These are phyloP conservation scores for Zaprionus camerounensis DNA, from an alignment of 1,140 invertebrate genomes.

Conservation along the genomic window DNA sequence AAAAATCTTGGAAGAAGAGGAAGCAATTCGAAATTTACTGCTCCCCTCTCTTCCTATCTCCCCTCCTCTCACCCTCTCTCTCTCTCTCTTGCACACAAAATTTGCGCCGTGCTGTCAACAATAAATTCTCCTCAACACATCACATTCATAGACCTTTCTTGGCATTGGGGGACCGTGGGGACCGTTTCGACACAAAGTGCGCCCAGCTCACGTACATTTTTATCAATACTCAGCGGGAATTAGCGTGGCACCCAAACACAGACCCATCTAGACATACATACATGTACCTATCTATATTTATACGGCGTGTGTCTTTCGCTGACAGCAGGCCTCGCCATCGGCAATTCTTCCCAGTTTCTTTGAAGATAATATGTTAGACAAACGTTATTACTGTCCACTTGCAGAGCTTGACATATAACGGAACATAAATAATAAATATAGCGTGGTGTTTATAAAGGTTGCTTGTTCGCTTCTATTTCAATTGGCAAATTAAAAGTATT, in stretches of 20 bases:
- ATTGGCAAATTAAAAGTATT: background rate
- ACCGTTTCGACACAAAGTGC: constrained; percentile 21
- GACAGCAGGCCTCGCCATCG: background rate
- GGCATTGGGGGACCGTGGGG: background rate
- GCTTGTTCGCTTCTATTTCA: background rate
- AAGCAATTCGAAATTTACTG: constrained; percentile 7
- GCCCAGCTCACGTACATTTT: constrained; percentile 54
- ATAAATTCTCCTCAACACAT: constrained; percentile 62
- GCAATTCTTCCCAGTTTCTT: background rate
- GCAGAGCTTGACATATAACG: background rate
- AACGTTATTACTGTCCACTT: background rate
- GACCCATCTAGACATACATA: background rate
- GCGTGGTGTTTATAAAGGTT: no score
- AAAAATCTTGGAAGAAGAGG: constrained; percentile 26
- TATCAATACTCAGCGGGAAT: constrained; percentile 58
- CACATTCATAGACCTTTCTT: constrained; percentile 22
- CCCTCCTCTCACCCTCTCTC: background rate
- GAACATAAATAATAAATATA: background rate
- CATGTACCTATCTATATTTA: background rate
- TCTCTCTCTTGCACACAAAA: constrained; percentile 10
- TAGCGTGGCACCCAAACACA: constrained; percentile 8
- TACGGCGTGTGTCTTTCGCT: background rate
- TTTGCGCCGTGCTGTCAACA: constrained; percentile 40
- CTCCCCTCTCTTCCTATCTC: background rate
- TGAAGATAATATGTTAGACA: background rate